These are phyloP conservation scores for Drosophila nr. perissopoda DNA, from an alignment of 2,888 invertebrate species.

Conservation along the genomic window DNA sequence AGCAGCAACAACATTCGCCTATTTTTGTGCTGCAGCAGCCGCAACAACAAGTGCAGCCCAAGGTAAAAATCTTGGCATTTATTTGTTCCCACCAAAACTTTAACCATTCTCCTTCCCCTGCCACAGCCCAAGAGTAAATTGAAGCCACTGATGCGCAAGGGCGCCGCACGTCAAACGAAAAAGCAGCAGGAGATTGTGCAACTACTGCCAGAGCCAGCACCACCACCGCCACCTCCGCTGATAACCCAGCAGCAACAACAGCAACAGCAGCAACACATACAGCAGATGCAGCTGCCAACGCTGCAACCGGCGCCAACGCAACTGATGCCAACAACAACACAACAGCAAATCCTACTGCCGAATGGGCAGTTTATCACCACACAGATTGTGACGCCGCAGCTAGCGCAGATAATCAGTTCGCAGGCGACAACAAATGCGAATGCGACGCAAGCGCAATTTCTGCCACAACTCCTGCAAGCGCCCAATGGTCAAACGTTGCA, in stretches of 20 bases:
- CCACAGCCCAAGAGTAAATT: slow-evolving; percentile 55
- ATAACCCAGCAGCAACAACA: slow-evolving; percentile 40
- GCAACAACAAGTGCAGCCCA: slow-evolving; percentile 33
- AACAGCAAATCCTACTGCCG: slow-evolving; percentile 84
- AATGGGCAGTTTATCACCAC: slow-evolving; percentile 85
- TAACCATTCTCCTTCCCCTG: background rate
- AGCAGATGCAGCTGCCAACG: slow-evolving; percentile 67
- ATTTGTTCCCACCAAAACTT: background rate
- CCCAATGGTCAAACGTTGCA: slow-evolving; percentile 83
- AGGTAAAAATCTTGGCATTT: slow-evolving; percentile 9
- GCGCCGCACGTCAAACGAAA: slow-evolving; percentile 54
- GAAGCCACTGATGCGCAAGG: slow-evolving; percentile 66
- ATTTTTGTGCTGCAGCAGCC: slow-evolving; percentile 45
- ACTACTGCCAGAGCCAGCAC: slow-evolving; percentile 53
- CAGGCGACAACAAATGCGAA: slow-evolving; percentile 43
- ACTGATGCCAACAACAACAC: slow-evolving; percentile 66
- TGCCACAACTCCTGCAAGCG: slow-evolving; percentile 81
- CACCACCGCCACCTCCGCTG: slow-evolving; percentile 50
- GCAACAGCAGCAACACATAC: slow-evolving; percentile 65
- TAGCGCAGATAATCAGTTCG: slow-evolving; percentile 82
- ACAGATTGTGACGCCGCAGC: slow-evolving; percentile 84
- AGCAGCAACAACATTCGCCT: slow-evolving; percentile 42
- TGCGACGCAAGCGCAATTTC: slow-evolving; percentile 58
- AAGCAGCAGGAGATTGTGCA: slow-evolving; percentile 56
- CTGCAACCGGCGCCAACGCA: slow-evolving; percentile 65